Conservation (phyloP, 2,113 vertebrate species). For the Todiramphus saurophagus region DNA sequence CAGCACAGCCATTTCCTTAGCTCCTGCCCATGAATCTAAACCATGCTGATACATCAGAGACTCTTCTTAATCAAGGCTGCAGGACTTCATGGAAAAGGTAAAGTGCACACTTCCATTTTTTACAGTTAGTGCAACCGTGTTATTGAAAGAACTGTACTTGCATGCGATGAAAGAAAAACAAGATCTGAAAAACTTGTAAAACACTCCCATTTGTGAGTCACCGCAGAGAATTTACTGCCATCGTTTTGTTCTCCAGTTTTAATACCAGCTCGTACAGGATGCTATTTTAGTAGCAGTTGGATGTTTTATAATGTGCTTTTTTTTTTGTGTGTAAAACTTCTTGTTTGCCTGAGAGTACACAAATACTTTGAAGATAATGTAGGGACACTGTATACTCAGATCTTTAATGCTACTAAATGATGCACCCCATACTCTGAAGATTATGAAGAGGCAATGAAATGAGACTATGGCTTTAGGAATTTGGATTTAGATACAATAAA, state of each 20-base stretch:
- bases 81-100: neutral
- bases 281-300: neutral
- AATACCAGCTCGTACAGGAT: neutral
- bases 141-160: neutral
- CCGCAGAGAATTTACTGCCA: neutral
- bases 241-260: neutral
- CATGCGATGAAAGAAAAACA: neutral
- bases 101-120: neutral
- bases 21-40: neutral
- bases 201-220: neutral
- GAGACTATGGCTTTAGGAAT: neutral
- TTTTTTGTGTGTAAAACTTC: neutral
- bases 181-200: constrained; percentile 6
- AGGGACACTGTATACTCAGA: neutral
- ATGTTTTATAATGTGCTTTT: neutral
- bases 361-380: neutral
- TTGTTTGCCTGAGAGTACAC: neutral
- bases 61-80: neutral
- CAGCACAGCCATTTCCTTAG: neutral
- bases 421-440: neutral
- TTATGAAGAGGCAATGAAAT: neutral
- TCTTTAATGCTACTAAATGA: neutral
- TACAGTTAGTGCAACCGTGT: neutral
- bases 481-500: neutral
- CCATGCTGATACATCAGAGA: neutral